Evolutionary conservation across 2,888 invertebrate species (phyloP).

Genomic region (Ichneumoninae sp.): DNA sequence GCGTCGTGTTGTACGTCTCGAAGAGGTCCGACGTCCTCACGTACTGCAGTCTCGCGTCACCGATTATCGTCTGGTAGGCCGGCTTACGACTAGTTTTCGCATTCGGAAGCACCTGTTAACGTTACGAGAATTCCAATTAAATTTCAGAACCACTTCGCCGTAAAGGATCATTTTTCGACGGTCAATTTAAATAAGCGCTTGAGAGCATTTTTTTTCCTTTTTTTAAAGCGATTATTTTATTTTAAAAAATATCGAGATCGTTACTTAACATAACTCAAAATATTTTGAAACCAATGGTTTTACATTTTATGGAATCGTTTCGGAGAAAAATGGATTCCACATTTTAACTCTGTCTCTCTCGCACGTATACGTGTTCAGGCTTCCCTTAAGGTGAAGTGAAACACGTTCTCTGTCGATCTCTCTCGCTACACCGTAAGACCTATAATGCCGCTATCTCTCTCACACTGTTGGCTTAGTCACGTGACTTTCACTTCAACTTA

Average conservation of each 20-base stretch:
- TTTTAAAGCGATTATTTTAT: neutral
- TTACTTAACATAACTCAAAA: too few species aligned
- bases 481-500: too few species aligned
- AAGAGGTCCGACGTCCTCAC: slow-evolving; percentile 77
- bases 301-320: too few species aligned
- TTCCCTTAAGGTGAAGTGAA: too few species aligned
- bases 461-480: too few species aligned
- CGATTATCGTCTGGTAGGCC: slow-evolving; percentile 75
- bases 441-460: too few species aligned
- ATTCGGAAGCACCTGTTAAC: slow-evolving; percentile 68
- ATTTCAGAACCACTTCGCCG: neutral
- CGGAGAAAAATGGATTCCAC: too few species aligned
- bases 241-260: neutral
- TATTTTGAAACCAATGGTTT: too few species aligned
- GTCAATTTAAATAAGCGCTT: neutral
- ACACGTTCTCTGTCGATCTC: too few species aligned
- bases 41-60: slow-evolving; percentile 76
- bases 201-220: neutral
- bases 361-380: too few species aligned
- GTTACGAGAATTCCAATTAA: neutral
- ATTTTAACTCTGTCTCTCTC: too few species aligned
- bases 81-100: slow-evolving; percentile 67
- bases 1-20: slow-evolving; percentile 77
- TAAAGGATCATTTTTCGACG: neutral
- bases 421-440: too few species aligned